Evolutionary conservation across 2,888 invertebrate species (phyloP), one percentile per base, ranked within the genome.

Genomic region (Acanthosepion pharaonis): DNA sequence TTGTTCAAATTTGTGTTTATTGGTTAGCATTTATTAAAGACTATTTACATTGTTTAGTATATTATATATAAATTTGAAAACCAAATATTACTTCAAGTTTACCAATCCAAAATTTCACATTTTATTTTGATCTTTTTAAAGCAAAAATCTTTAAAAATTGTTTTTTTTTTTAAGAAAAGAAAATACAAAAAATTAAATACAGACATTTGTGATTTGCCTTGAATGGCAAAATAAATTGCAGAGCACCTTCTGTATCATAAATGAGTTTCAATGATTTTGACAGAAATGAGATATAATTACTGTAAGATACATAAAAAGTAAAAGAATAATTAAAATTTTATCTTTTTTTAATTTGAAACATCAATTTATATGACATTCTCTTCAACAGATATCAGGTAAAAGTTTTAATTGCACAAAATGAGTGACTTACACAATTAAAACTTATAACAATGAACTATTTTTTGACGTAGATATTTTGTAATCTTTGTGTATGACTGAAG

Each of bases 291-390:
- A n/a, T 33, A n/a, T 78, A 78, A 78, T 78, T 78, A n/a, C 15
- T 78, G 78, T 8, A 78, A n/a, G 28, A n/a, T 33, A 78, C n/a
- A 78, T 78, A 78, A 78, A 78, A n/a, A 59, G 33, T 78, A 33
- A n/a, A 33, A 78, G n/a, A 33, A 78, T 78, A 78, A 78, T 78
- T 78, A 78, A 78, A 64, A 78, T n/a, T 78, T 33, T 78, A 78
- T n/a, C n/a, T 78, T 78, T 78, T 78, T 78, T n/a, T 78, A 78
- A 78, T 78, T 78, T 78, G n/a, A 33, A 78, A 78, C 33, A 78
- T n/a, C 78, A 78, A 78, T 78, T 78, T 78, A 33, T 33, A 78
- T 78, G 78, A 78, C 78, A n/a, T 33, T 78, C 78, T 78, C 78
- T 15, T 78, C 78, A 33, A n/a, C 18, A 33, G 33, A 78, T n/a